Conservation (phyloP, 1,140 invertebrate genomes). For the Megathymus violae region DNA sequence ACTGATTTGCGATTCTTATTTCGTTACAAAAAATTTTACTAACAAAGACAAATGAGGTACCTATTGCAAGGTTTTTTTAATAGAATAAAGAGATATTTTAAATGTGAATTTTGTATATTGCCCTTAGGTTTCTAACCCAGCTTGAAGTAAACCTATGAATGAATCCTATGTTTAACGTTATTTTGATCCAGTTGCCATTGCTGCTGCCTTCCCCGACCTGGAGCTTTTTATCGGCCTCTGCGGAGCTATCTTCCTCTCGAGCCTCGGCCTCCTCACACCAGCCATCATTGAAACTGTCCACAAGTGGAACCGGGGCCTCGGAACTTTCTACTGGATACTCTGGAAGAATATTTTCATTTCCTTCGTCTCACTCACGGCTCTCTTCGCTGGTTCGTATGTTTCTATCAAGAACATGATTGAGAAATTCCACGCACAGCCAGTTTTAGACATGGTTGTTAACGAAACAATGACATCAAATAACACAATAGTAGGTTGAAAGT, state of each 20-base stretch:
- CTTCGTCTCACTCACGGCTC: slow-evolving; percentile 86
- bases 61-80: too few relatives aligned
- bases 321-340: slow-evolving; percentile 86
- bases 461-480: slow-evolving; percentile 34
- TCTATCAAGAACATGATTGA: slow-evolving; percentile 85
- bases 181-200: slow-evolving; percentile 87
- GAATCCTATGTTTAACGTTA: too few relatives aligned
- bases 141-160: too few relatives aligned
- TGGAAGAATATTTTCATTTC: slow-evolving; percentile 87
- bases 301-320: slow-evolving; percentile 86
- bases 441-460: slow-evolving; percentile 41
- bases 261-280: slow-evolving; percentile 93
- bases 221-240: slow-evolving; percentile 94
- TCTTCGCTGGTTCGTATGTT: slow-evolving; percentile 87
- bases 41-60: too few relatives aligned
- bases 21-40: too few relatives aligned
- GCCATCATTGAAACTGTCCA: slow-evolving; percentile 92
- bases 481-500: slow-evolving; percentile 21
- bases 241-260: slow-evolving; percentile 93
- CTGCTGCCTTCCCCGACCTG: slow-evolving; percentile 90
- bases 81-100: too few relatives aligned
- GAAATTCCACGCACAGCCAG: slow-evolving; percentile 44
- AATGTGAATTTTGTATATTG: too few relatives aligned
- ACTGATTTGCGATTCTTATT: too few relatives aligned
- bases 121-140: too few relatives aligned